Percentiles rank a stretch among this genome's conserved stretches.
Conservation (phyloP, 2,113 vertebrate species). For the Poeciliopsis occidentalis region DNA sequence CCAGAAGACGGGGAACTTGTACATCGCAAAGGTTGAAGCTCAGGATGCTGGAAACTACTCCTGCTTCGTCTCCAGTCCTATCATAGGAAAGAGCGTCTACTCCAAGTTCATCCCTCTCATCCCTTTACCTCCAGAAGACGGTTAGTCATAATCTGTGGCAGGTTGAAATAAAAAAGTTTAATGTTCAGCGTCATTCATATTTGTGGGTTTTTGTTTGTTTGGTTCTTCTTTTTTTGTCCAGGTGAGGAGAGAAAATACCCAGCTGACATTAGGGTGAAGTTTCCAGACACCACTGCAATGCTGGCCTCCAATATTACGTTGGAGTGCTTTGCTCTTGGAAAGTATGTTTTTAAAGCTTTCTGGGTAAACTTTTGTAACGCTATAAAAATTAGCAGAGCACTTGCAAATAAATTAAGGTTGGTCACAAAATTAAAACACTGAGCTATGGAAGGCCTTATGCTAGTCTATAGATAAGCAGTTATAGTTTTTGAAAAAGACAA, state of each 20-base stretch:
- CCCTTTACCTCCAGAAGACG: conserved; percentile 77
- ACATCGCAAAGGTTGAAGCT: conserved; percentile 94
- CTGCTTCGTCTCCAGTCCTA: conserved; percentile 93
- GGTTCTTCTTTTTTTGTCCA: conserved; percentile 42
- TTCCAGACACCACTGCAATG: conserved; percentile 88
- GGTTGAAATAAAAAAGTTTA: background rate
- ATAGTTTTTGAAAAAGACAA: too few relatives aligned
- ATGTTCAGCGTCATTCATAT: background rate
- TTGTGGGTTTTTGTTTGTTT: background rate
- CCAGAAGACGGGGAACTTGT: conserved; percentile 94
- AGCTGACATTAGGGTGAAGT: conserved; percentile 92
- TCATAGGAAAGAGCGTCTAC: conserved; percentile 94
- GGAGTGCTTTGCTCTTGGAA: conserved; percentile 98
- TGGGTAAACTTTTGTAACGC: background rate
- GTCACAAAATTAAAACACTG: background rate
- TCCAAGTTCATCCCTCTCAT: conserved; percentile 94
- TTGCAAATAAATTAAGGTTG: background rate
- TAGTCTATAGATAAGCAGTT: background rate
- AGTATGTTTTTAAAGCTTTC: conserved; percentile 78
- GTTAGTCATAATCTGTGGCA: conserved; percentile 16
- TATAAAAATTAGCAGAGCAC: background rate
- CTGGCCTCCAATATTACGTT: conserved; percentile 92
- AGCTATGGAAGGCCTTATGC: too few relatives aligned
- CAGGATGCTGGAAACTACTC: conserved; percentile 96
- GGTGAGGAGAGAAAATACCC: conserved; percentile 89